These are phyloP conservation scores for Sphaerophoria taeniata DNA, from an alignment of 2,888 invertebrate genomes.

Conservation along the genomic window DNA sequence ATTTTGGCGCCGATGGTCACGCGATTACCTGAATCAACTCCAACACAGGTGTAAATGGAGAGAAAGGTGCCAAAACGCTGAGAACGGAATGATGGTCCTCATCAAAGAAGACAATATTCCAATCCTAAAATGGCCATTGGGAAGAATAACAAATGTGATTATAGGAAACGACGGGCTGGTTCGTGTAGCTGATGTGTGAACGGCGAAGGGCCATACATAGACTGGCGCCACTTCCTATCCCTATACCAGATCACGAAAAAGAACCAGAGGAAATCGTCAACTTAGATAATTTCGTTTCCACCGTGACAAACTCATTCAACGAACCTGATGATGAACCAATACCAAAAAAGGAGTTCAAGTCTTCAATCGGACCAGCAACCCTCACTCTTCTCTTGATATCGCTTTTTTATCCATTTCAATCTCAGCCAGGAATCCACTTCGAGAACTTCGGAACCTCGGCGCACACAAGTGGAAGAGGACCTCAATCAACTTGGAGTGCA, in stretches of 20 bases:
- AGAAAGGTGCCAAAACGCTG: too few relatives aligned
- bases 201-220: slow-evolving; percentile 46
- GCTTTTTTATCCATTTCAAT: not conserved
- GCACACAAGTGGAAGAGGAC: too few relatives aligned
- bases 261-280: not conserved
- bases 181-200: slow-evolving; percentile 42
- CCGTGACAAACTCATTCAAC: not conserved
- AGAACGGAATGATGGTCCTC: too few relatives aligned
- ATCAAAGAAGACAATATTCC: too few relatives aligned
- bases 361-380: slow-evolving; percentile 5
- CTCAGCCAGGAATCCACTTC: slow-evolving; percentile 10
- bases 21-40: too few relatives aligned
- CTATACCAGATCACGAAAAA: not conserved
- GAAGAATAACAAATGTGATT: too few relatives aligned
- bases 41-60: too few relatives aligned
- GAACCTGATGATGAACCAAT: not conserved
- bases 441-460: slow-evolving; percentile 21
- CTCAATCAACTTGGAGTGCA: too few relatives aligned
- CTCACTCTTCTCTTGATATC: too few relatives aligned
- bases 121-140: too few relatives aligned
- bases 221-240: slow-evolving; percentile 31
- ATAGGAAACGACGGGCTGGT: too few relatives aligned
- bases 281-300: not conserved
- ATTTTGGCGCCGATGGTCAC: slow-evolving; percentile 21
- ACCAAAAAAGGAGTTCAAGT: slow-evolving; percentile 3